phyloP scores from a whole-genome alignment of 2,797 vertebrate species.

The Sebastes hubbsi region DNA sequence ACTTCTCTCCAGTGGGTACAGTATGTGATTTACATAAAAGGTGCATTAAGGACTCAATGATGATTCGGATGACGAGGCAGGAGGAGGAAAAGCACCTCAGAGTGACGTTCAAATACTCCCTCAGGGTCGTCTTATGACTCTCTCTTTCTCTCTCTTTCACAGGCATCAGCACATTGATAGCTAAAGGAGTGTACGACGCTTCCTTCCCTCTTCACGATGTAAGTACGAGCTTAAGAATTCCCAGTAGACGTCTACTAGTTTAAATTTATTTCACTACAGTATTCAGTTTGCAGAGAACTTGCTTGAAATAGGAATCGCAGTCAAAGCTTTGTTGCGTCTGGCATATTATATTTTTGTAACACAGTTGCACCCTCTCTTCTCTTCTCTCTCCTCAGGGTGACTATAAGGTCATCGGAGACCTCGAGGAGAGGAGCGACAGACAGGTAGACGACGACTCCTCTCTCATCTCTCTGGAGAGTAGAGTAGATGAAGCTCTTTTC shows the following conservation, averaged over 20 bases:
- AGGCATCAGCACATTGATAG: constrained; percentile 95
- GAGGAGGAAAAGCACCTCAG: background rate
- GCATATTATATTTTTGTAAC: background rate
- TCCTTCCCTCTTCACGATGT: constrained; percentile 97
- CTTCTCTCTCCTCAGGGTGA: constrained; percentile 85
- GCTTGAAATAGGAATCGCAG: background rate
- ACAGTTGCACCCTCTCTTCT: background rate
- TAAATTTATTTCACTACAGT: background rate
- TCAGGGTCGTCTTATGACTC: background rate
- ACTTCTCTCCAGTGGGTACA: too few relatives aligned
- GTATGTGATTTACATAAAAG: background rate
- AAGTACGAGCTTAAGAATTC: constrained; percentile 59
- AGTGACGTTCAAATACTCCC: background rate
- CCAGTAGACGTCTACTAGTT: background rate
- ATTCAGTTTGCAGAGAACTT: background rate
- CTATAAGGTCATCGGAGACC: constrained; percentile 82
- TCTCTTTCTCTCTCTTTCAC: constrained; percentile 42
- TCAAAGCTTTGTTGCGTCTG: background rate
- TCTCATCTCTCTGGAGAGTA: background rate
- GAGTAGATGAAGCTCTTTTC: background rate
- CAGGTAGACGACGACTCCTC: constrained; percentile 80
- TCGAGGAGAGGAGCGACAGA: constrained; percentile 89
- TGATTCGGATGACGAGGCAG: background rate
- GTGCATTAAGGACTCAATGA: background rate
- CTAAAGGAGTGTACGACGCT: constrained; percentile 93